Evolutionary conservation across 2,113 vertebrate genomes (phyloP), one percentile per base, ranked within the genome.

Genomic region (Aix galericulata): DNA sequence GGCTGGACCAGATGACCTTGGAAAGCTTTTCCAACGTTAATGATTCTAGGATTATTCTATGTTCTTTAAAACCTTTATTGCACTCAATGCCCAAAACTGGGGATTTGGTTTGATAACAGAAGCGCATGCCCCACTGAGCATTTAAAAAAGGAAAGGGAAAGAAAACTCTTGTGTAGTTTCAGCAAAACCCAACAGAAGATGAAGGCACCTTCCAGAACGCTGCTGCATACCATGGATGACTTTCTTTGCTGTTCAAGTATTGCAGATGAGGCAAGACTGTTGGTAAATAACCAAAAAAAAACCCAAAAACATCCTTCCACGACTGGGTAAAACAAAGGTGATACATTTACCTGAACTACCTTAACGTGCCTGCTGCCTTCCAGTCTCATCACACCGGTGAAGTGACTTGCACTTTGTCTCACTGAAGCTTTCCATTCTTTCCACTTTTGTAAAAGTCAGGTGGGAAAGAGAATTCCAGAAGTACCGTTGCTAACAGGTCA

Each of bases 61-160:
- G 20, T 21, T 88, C 89, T 96, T 73, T 91, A 89, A 76, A 82
- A 91, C 87, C 73, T 95, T 96, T 95, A 96, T 93, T 95, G 94
- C 93, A 94, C 91, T 80, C 56, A 82, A 87, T 87, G 88, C 64
- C 78, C 58, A 64, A 94, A 88, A 75, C 34, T 84, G 23, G 89
- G 74, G 68, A 79, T 94, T 92, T 94, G 86, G 88, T 92, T 94
- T 94, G 89, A 64, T 88, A 82, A 83, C 79, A 88, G 84, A 89
- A 93, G 71, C 34, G 16, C 67, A 50, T 74, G 79, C 94, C 77
- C 85, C 74, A 82, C 94, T 69, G 59, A 92, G 88, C 84, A 89
- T 84, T 94, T 29, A 8, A 44, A 94, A 17, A 1, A 9, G 8
- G 82, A 89, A 82, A 91, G 67, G 50, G 92, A 82, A 89, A 48